Evolutionary conservation across 2,113 vertebrate genomes (phyloP).

Genomic region (Zosterops borbonicus): DNA sequence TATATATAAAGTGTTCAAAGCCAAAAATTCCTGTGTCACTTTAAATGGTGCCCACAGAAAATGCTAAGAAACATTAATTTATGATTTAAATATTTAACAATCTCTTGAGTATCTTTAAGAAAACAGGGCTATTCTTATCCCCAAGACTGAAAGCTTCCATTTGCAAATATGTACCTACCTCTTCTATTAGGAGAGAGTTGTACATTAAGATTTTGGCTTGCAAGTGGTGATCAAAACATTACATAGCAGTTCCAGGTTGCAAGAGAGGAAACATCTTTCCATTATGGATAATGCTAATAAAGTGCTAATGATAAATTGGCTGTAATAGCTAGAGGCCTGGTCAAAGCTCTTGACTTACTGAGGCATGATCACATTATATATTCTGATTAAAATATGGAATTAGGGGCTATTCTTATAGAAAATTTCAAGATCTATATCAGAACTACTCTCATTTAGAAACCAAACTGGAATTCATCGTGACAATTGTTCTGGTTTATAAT

Average conservation of each 20-base stretch:
- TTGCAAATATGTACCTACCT: background rate
- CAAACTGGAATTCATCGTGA: background rate
- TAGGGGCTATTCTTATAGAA: background rate
- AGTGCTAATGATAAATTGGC: background rate
- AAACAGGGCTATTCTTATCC: background rate
- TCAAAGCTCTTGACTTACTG: slow-evolving; percentile 3
- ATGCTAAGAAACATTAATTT: background rate
- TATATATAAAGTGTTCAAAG: background rate
- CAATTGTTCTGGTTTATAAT: background rate
- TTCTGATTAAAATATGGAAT: background rate
- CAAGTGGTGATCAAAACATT: background rate
- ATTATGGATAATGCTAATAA: slow-evolving; percentile 27
- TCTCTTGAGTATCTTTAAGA: background rate
- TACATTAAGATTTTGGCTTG: background rate
- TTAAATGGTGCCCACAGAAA: background rate
- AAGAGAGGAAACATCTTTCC: background rate
- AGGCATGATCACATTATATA: background rate
- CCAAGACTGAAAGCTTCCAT: background rate
- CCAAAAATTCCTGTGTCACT: background rate
- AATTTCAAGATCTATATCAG: background rate
- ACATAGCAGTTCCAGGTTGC: background rate
- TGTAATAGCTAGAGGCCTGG: background rate
- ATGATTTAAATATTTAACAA: background rate
- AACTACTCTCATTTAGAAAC: background rate
- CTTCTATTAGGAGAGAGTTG: background rate